phyloP scores from a whole-genome alignment of 2,113 vertebrate genomes.

The Elephantulus edwardii region DNA sequence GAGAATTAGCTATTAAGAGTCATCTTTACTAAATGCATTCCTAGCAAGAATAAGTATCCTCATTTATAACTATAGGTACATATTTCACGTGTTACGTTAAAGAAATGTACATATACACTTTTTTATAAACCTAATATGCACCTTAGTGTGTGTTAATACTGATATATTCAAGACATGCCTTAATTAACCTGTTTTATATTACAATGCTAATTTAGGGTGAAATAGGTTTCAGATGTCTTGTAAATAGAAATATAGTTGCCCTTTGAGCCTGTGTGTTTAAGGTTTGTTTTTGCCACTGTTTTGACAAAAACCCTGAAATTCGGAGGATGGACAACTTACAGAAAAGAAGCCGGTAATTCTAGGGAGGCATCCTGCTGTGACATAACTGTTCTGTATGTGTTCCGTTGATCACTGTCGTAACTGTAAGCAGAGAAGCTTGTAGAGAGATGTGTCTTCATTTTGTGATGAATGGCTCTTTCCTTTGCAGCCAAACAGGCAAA shows the following conservation, averaged over 20 bases:
- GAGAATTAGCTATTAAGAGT: slow-evolving; percentile 10
- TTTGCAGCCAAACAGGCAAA: slow-evolving; percentile 99
- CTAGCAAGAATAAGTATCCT: not conserved
- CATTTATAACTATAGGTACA: not conserved
- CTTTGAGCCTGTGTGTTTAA: slow-evolving; percentile 80
- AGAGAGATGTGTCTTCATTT: slow-evolving; percentile 85
- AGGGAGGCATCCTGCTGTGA: slow-evolving; percentile 80
- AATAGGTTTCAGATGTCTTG: slow-evolving; percentile 60
- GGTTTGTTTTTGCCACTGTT: slow-evolving; percentile 78
- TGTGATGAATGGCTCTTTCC: slow-evolving; percentile 99
- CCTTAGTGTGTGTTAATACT: slow-evolving; percentile 19
- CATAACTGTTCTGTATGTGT: slow-evolving; percentile 77
- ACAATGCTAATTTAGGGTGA: slow-evolving; percentile 61
- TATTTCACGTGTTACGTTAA: not conserved
- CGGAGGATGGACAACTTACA: slow-evolving; percentile 78
- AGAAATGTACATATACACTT: not conserved
- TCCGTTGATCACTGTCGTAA: slow-evolving; percentile 67
- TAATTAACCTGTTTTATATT: slow-evolving; percentile 79
- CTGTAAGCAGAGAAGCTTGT: slow-evolving; percentile 79
- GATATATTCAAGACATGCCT: slow-evolving; percentile 66
- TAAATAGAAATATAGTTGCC: slow-evolving; percentile 63
- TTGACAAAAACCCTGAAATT: slow-evolving; percentile 65
- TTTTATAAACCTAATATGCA: slow-evolving; percentile 26
- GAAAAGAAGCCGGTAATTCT: slow-evolving; percentile 78
- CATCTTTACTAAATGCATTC: not conserved